Evolutionary conservation across 2,888 invertebrate species (phyloP).

Genomic region (Tenthredo mesomela): DNA sequence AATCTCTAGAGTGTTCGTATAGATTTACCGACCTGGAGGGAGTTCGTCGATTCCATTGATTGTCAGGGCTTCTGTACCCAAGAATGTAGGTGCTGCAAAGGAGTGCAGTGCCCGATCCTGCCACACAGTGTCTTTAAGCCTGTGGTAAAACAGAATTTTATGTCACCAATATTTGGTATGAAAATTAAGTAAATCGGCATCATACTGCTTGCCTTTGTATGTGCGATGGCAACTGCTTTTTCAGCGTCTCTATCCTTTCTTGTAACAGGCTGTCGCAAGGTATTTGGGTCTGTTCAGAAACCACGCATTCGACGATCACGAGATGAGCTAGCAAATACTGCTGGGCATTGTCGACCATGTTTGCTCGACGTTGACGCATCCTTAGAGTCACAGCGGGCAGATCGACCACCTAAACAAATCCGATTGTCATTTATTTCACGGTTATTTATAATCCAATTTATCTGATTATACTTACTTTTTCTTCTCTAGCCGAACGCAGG

Average conservation of each 20-base stretch:
- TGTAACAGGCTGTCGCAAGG: conserved; percentile 72
- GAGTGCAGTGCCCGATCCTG: conserved; percentile 76
- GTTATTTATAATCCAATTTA: too few relatives aligned
- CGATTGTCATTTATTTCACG: too few relatives aligned
- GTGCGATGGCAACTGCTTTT: conserved; percentile 66
- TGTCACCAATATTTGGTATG: not conserved
- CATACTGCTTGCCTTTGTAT: conserved; percentile 69
- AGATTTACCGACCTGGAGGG: conserved; percentile 68
- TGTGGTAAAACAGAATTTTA: conserved; percentile 41
- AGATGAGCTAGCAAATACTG: conserved; percentile 79
- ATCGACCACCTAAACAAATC: conserved; percentile 62
- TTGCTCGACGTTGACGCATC: conserved; percentile 66
- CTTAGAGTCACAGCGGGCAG: conserved; percentile 62
- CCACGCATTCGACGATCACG: conserved; percentile 76
- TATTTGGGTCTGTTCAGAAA: conserved; percentile 73
- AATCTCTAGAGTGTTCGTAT: not conserved
- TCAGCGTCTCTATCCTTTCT: conserved; percentile 64
- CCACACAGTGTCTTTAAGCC: conserved; percentile 75
- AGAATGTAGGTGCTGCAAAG: conserved; percentile 47
- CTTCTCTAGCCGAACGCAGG: conserved; percentile 78
- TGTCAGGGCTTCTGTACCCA: conserved; percentile 63
- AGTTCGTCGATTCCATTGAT: conserved; percentile 76
- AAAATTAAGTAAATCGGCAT: not conserved
- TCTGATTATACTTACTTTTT: conserved; percentile 64
- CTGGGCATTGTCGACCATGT: conserved; percentile 73